Evolutionary conservation across 2,888 invertebrate species (phyloP).

Genomic region (Megastigmus dorsalis): DNA sequence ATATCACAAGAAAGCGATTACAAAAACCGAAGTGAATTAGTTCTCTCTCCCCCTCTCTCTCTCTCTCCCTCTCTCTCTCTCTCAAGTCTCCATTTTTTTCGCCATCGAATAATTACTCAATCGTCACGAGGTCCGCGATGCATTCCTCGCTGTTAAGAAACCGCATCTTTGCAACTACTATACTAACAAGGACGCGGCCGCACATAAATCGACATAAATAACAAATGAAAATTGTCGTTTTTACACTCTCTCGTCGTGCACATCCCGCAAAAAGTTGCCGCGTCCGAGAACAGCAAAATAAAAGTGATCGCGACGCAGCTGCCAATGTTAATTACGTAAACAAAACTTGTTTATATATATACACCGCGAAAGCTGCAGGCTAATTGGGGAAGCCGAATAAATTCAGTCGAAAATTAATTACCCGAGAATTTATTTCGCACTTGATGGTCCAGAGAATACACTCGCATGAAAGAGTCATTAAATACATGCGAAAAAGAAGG

Average conservation of each 20-base stretch:
- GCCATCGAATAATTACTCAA: constrained; percentile 38
- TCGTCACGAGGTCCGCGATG: constrained; percentile 7
- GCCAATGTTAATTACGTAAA: neutral
- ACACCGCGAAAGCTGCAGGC: neutral
- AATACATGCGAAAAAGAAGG: too few species aligned
- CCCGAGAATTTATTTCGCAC: too few species aligned
- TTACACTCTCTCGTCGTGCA: too few species aligned
- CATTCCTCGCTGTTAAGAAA: constrained; percentile 42
- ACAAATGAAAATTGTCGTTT: constrained; percentile 18
- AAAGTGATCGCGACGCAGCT: neutral
- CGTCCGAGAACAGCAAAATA: too few species aligned
- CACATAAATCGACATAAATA: too few species aligned
- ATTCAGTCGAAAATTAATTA: neutral
- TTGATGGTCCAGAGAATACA: too few species aligned
- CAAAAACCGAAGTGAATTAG: neutral
- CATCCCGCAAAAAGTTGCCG: neutral
- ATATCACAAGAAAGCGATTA: neutral
- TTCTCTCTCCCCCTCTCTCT: neutral
- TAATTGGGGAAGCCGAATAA: neutral
- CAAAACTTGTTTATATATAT: neutral
- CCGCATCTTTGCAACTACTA: constrained; percentile 21
- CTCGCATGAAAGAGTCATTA: too few species aligned
- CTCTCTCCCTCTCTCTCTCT: neutral
- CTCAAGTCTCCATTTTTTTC: constrained; percentile 27
- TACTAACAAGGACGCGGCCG: constrained; percentile 26